These are phyloP conservation scores for Rhopalosiphum maidis DNA, from an alignment of 1,140 invertebrate species.

Conservation along the genomic window DNA sequence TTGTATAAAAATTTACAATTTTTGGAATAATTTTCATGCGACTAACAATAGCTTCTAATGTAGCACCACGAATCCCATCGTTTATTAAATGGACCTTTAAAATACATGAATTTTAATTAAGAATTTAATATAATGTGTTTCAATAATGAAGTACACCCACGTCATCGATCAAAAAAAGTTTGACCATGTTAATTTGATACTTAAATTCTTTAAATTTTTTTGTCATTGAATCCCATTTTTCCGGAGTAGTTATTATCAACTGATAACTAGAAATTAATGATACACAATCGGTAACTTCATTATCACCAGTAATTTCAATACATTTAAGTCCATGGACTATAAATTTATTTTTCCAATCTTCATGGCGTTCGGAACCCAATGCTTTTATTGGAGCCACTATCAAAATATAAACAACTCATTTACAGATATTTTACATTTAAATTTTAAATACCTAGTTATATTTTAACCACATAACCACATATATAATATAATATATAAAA, in stretches of 20 bases:
- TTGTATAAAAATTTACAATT: conserved; percentile 35
- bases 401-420: not conserved
- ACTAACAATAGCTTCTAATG: conserved; percentile 80
- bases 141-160: conserved; percentile 62
- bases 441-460: not conserved
- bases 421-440: conserved; percentile 8
- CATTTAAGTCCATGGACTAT: conserved; percentile 69
- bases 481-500: not conserved
- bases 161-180: conserved; percentile 83
- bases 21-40: conserved; percentile 74
- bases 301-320: conserved; percentile 79
- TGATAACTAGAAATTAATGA: conserved; percentile 63
- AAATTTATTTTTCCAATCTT: conserved; percentile 79
- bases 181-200: conserved; percentile 68
- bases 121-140: not conserved
- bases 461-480: not conserved
- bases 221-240: conserved; percentile 85
- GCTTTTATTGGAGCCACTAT: conserved; percentile 83
- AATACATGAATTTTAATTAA: not conserved
- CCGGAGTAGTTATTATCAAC: conserved; percentile 81
- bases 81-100: conserved; percentile 72
- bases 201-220: conserved; percentile 73
- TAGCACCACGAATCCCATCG: conserved; percentile 74
- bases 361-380: conserved; percentile 74
- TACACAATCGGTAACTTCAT: conserved; percentile 69